These are phyloP conservation scores for Phalacrocorax carbo DNA, from an alignment of 2,113 vertebrate genomes.

Conservation along the genomic window DNA sequence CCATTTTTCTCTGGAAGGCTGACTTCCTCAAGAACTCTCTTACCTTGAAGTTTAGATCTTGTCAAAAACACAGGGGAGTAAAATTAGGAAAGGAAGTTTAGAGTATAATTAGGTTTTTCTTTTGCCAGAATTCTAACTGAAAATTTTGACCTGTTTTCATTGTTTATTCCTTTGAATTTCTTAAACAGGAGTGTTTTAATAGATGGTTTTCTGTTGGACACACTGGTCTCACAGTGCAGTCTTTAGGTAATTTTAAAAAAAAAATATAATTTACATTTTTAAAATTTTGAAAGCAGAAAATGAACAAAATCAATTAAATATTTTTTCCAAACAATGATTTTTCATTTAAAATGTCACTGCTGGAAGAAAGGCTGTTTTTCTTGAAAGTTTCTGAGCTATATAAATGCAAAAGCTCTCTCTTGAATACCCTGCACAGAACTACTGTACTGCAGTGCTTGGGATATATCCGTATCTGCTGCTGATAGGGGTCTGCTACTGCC, in stretches of 20 bases:
- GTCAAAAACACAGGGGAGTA: neutral
- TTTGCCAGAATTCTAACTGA: neutral
- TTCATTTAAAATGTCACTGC: neutral
- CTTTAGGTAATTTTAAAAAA: neutral
- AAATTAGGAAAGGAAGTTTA: conserved; percentile 16
- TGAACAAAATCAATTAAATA: neutral
- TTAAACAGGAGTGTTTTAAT: neutral
- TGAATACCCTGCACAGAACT: neutral
- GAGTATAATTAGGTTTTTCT: neutral
- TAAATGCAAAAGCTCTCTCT: neutral
- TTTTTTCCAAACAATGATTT: neutral
- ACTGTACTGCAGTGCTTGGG: neutral
- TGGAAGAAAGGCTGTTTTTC: neutral
- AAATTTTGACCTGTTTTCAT: neutral
- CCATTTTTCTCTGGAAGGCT: neutral
- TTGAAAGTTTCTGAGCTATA: neutral
- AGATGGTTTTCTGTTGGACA: neutral
- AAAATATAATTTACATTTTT: neutral
- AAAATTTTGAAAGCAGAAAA: neutral
- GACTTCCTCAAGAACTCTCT: neutral
- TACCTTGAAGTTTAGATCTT: neutral
- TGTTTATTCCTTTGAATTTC: neutral
- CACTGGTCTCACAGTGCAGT: neutral
- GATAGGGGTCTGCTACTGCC: neutral
- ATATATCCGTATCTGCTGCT: neutral